phyloP scores from a whole-genome alignment of 2,113 vertebrate species.

The Phalacrocorax aristotelis region DNA sequence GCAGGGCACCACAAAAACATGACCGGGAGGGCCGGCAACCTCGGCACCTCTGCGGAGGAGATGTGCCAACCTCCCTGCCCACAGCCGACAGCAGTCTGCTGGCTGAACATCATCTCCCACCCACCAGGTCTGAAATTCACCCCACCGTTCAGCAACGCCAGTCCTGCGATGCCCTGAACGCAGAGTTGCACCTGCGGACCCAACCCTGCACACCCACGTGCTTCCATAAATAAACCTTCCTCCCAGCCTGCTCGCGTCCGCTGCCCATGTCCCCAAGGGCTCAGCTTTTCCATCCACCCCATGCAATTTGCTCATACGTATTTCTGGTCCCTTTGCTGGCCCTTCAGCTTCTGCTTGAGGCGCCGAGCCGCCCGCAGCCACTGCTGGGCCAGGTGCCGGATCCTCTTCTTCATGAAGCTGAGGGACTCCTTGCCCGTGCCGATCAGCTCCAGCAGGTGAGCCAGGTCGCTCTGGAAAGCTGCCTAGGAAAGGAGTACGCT shows the following conservation, averaged over 20 bases:
- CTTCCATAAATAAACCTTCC: background rate
- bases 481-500: conserved; percentile 70
- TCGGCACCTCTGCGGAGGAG: background rate
- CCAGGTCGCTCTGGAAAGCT: conserved; percentile 83
- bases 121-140: background rate
- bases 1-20: background rate
- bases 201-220: fast-evolving
- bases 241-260: background rate
- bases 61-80: fast-evolving
- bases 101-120: background rate
- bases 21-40: background rate
- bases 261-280: fast-evolving
- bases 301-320: conserved; percentile 46
- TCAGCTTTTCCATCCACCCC: fast-evolving
- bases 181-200: fast-evolving
- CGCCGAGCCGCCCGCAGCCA: conserved; percentile 85
- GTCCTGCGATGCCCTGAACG: background rate
- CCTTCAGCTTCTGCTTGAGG: conserved; percentile 80
- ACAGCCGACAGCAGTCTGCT: fast-evolving
- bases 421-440: conserved; percentile 93
- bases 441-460: conserved; percentile 88
- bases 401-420: conserved; percentile 95
- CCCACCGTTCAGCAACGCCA: background rate
- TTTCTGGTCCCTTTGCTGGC: conserved; percentile 81
- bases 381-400: conserved; percentile 84